Evolutionary conservation across 2,113 vertebrate genomes (phyloP).

Genomic region (Ptilorrhoa leucosticta): DNA sequence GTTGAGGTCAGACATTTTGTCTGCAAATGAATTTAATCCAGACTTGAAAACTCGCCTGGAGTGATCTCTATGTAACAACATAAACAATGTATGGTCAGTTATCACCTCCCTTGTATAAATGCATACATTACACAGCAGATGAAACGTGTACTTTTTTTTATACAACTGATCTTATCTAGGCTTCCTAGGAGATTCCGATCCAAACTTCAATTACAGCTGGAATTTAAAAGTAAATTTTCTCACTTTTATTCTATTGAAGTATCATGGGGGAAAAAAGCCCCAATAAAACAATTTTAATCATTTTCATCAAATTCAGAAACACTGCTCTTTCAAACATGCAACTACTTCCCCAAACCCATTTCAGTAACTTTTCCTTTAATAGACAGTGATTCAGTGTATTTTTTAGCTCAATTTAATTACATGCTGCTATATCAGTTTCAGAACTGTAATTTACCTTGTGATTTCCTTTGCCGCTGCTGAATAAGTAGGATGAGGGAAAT

Average conservation of each 20-base stretch:
- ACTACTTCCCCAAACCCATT: background rate
- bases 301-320: background rate
- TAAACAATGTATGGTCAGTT: background rate
- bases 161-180: background rate
- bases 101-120: background rate
- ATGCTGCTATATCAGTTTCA: background rate
- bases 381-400: background rate
- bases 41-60: conserved; percentile 13
- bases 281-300: background rate
- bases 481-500: background rate
- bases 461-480: background rate
- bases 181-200: background rate
- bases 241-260: background rate
- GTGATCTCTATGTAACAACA: background rate
- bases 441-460: background rate
- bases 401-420: background rate
- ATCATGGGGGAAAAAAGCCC: background rate
- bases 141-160: background rate
- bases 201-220: background rate
- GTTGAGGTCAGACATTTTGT: background rate
- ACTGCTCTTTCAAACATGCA: background rate
- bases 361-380: background rate
- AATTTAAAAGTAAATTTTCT: background rate
- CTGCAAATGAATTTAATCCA: conserved; percentile 4
- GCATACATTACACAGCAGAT: background rate